Base-by-base conservation (phyloP, 2,113 vertebrate genomes). In the Artemisiospiza belli region DNA sequence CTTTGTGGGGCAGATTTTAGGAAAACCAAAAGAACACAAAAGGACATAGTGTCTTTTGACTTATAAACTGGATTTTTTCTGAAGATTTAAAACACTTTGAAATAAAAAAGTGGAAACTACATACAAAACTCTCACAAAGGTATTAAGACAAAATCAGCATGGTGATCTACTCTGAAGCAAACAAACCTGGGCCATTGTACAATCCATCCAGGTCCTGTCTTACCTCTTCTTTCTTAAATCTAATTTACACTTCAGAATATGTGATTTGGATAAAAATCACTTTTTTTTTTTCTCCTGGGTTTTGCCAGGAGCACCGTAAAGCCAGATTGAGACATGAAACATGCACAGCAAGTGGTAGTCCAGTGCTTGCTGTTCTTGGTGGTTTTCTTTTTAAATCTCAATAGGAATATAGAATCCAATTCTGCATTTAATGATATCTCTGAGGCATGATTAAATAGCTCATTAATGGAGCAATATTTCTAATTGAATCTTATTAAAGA, bases 361-460 rank as follows among this genome's bases (percentile, higher is more conserved):
- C 89, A 43, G 18, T 15, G 17, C 49, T 66, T 72, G 49, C 46
- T 55, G 14, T 31, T 72, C 87, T 82, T 8, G 0, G 19, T 61
- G 80, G 39, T 43, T 92, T 70, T 52, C 61, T 55, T 72, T 76
- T 69, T 51, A 79, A 68, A 79, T 75, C 73, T 91, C 41, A 0
- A 10, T 22, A 89, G 57, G 91, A 92, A 84, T 44, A 52, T 46
- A 61, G 61, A 89, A 94, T 91, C 62, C 21, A 28, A 4, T 76
- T 87, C 83, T 62, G 44, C 66, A 22, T 87, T 89, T 95, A 92
- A 87, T 94, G 83, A 83, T 86, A 54, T 79, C 87, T 94, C 89
- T 39, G 66, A 95, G 80, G 69, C 20, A 61, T 7, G 58, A 89
- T 91, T 84, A 89, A 84, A 79, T 73, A 0, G 0, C 66, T 87